Evolutionary conservation across 2,113 vertebrate species (phyloP), one percentile per base, ranked within the genome.

Genomic region (Oriolus oriolus): DNA sequence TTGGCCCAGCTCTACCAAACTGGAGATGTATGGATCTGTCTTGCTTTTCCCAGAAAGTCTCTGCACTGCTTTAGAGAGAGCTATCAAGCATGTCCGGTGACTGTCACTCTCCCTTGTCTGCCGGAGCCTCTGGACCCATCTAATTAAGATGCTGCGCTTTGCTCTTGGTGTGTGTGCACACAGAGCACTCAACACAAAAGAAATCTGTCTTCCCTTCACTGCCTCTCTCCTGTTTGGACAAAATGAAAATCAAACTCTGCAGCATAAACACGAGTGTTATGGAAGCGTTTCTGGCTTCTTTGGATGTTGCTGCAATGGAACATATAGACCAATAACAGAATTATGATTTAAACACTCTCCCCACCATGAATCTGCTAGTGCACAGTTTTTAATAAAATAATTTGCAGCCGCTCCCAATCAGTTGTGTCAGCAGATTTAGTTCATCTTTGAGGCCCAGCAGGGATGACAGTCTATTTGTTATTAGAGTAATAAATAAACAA

Each of bases 401-500:
- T 97, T 97, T 97, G 84, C 81, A 95, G 95, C 90, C 41, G 2
- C 85, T 97, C 89, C 90, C 95, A 97, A 97, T 97, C 93, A 96
- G 93, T 97, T 97, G 93, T 97, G 95, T 96, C 97, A 97, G 95
- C 96, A 97, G 94, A 92, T 96, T 97, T 95, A 96, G 95, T 93
- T 96, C 93, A 87, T 97, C 90, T 97, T 95, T 96, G 96, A 84
- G 90, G 92, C 97, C 96, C 94, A 97, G 92, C 45, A 85, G 98
- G 97, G 92, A 91, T 98, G 98, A 98, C 98, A 98, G 97, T 98
- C 97, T 97, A 98, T 98, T 98, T 98, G 97, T 98, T 98, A 98
- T 98, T 97, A 96, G 95, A 96, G 95, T 97, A 98, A 98, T 98
- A 98, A 98, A 98, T 98, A 98, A 98, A 98, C 97, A 98, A 98